Base-by-base conservation (phyloP, 2,888 invertebrate genomes). In the Sympetrum striolatum region DNA sequence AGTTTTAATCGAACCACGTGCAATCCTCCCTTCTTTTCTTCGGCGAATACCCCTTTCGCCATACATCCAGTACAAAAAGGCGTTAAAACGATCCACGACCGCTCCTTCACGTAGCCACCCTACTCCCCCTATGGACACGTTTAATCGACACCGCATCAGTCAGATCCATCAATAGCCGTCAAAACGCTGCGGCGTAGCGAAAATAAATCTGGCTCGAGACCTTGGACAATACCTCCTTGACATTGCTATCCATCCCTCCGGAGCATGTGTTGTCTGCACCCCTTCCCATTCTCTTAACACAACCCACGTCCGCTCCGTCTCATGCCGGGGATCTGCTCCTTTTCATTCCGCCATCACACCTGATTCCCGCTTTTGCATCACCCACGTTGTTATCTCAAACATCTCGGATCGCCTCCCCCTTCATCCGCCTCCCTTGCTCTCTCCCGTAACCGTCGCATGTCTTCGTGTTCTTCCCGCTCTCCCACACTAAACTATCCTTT, bases 291-390 rank as follows among this genome's bases (percentile, higher is more conserved):
- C 31, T 31, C 82, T 12, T 48, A 14, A 48, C 81, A 81, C 81
- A 14, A n/a, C 81, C n/a, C 81, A 81, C 44, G 39, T 18, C n/a
- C 81, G 81, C 18, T 18, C 81, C 48, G 39, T 81, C 44, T 35
- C 31, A 60, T 60, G 86, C 35, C 86, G 58, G 14, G 31, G 60
- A 22, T 31, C 60, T 60, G 86, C 60, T 48, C 35, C 86, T n/a
- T 73, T 35, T 48, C 86, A 86, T 58, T 60, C 86, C 35, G 31
- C 86, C 60, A 86, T 86, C 86, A 60, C 58, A 37, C 86, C 82
- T 82, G 53, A 82, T 82, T 82, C 82, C 53, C 86, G 58, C 86
- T 58, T 60, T 31, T 86, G 86, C 86, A 86, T 86, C 86, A 60
- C 58, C 58, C 86, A 60, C 60, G 37, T 86, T 58, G 86, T 60